Evolutionary conservation across 2,888 invertebrate genomes (phyloP).

Genomic region (Cataglyphis albicans): DNA sequence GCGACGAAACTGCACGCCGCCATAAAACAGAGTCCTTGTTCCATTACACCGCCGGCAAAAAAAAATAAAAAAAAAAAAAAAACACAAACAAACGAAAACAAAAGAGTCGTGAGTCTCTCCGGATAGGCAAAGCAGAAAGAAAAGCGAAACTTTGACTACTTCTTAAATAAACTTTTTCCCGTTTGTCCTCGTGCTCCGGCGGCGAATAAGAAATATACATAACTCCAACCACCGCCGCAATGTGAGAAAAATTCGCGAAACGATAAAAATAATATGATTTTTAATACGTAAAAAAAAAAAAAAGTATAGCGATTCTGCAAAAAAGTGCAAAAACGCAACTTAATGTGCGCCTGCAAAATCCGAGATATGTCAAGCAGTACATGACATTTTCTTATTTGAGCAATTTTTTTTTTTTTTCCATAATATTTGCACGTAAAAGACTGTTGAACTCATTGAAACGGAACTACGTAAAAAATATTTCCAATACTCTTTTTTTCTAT

Average conservation of each 20-base stretch:
- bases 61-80: not conserved
- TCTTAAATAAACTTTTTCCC: constrained; percentile 24
- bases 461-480: constrained; percentile 10
- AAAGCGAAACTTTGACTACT: constrained; percentile 29
- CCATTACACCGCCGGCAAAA: constrained; percentile 2
- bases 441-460: not conserved
- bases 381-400: not conserved
- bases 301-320: not conserved
- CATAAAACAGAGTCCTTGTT: constrained; percentile 21
- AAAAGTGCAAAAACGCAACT: not conserved
- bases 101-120: not conserved
- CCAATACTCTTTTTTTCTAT: not conserved
- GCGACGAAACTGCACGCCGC: constrained; percentile 1
- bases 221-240: not conserved
- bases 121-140: constrained; percentile 41
- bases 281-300: not conserved
- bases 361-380: not conserved
- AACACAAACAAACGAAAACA: not conserved
- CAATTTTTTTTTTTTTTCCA: not conserved
- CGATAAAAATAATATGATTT: constrained; percentile 17
- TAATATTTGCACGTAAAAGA: not conserved
- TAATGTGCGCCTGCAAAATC: not conserved
- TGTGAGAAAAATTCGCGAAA: constrained; percentile 22
- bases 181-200: not conserved
- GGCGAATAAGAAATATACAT: constrained; percentile 18